phyloP scores from a whole-genome alignment of 2,113 vertebrate genomes.

The Leptobrachium ailaonicum region DNA sequence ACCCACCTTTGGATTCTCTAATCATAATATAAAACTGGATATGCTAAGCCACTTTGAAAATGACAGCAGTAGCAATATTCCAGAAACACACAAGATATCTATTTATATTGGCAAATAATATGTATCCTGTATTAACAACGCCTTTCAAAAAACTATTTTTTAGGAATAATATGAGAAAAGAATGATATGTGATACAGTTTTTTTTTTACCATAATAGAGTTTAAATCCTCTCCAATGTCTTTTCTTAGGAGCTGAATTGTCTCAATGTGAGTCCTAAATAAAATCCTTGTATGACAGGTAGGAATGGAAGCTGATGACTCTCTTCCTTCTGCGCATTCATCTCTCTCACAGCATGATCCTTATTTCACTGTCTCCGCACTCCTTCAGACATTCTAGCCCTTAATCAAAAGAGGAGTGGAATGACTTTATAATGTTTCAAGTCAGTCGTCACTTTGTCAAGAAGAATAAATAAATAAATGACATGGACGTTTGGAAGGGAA shows the following conservation, averaged over 20 bases:
- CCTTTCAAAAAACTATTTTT: no score
- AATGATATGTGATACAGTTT: no score
- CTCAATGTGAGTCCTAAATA: background rate
- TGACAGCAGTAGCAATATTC: no score
- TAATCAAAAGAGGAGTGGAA: background rate
- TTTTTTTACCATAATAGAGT: background rate
- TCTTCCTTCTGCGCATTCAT: background rate
- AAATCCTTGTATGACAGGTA: background rate
- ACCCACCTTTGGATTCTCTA: no score
- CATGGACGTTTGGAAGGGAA: background rate
- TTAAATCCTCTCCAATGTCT: background rate
- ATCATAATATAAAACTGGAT: no score
- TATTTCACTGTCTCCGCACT: background rate
- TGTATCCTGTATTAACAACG: no score
- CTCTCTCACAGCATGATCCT: background rate
- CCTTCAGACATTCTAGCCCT: background rate
- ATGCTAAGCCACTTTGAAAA: no score
- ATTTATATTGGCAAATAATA: no score
- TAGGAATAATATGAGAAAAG: no score
- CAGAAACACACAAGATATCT: no score
- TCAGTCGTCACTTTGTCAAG: slow-evolving; percentile 23
- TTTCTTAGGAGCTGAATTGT: background rate
- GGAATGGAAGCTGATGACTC: background rate
- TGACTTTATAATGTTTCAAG: slow-evolving; percentile 5
- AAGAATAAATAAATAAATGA: slow-evolving; percentile 9